Conservation (phyloP, 2,888 invertebrate species). For the Tipula unca region DNA sequence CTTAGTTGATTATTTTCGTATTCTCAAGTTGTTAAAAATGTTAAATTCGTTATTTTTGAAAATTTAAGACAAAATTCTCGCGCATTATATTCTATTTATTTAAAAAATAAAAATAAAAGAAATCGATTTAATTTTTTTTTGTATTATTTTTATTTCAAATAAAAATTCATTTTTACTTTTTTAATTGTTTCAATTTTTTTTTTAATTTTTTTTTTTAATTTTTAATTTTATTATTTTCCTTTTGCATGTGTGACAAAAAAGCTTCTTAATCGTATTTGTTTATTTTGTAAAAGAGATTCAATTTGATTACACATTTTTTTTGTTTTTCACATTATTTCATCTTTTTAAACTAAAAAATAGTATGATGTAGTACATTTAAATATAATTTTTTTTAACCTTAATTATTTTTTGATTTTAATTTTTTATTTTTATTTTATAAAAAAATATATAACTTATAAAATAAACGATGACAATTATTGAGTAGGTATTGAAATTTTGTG, state of each 20-base stretch:
- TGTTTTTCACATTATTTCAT: neutral
- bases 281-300: slow-evolving; percentile 14
- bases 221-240: neutral
- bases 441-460: neutral
- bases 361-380: neutral
- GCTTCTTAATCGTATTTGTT: slow-evolving; percentile 14
- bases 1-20: no score
- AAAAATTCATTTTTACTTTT: neutral
- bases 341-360: neutral
- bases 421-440: neutral
- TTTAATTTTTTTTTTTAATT: neutral
- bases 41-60: no score
- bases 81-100: no score
- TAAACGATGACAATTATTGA: neutral
- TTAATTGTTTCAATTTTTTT: neutral
- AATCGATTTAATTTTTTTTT: neutral
- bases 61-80: no score
- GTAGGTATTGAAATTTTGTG: neutral
- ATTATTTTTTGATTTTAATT: neutral
- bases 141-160: neutral
- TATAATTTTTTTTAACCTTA: neutral
- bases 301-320: neutral
- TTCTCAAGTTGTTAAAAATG: no score
- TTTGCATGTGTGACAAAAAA: slow-evolving; percentile 15
- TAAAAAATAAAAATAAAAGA: no score